phyloP scores from a whole-genome alignment of 2,113 vertebrate species.

The Sus scrofa region T2T-Sscrofa CM000824.6:122077001-122077500 shows the following conservation, averaged over 20 bases:
- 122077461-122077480: not conserved
- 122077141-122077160: not conserved
- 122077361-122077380: conserved; percentile 77
- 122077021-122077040: not conserved
- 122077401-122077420: conserved; percentile 73
- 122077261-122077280: conserved; percentile 57
- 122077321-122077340: conserved; percentile 72
- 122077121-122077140: not conserved
- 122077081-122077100: not conserved
- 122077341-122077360: conserved; percentile 78
- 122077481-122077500: conserved; percentile 66
- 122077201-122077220: conserved; percentile 70
- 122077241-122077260: conserved; percentile 56
- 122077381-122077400: conserved; percentile 77
- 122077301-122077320: conserved; percentile 73
- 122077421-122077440: conserved; percentile 31
- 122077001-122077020: not conserved
- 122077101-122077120: not conserved
- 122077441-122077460: conserved; percentile 28
- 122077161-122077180: conserved; percentile 34
- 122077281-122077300: conserved; percentile 67
- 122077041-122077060: not conserved
- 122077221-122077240: conserved; percentile 50
- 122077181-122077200: conserved; percentile 74
- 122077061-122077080: not conserved